These are phyloP conservation scores for Cataglyphis livida DNA, from an alignment of 2,888 invertebrate genomes.

Conservation along the genomic window DNA sequence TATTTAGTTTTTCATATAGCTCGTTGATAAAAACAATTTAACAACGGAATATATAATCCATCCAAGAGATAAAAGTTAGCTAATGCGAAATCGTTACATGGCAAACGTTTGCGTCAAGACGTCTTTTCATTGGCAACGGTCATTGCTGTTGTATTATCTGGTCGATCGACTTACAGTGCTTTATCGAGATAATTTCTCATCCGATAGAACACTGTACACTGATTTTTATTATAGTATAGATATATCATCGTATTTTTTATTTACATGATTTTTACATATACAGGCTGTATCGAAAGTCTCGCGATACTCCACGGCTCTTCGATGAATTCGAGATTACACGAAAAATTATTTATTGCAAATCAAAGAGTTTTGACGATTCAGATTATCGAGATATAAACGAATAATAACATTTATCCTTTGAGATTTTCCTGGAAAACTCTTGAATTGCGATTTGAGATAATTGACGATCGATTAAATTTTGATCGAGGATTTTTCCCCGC, in stretches of 20 bases:
- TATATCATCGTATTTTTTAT: slow-evolving; percentile 14
- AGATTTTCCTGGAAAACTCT: background rate
- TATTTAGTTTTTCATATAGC: background rate
- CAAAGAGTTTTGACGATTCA: background rate
- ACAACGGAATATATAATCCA: background rate
- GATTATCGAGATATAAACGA: background rate
- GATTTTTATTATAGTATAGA: slow-evolving; percentile 13
- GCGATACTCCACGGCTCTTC: background rate
- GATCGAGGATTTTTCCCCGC: background rate
- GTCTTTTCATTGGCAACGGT: slow-evolving; percentile 31
- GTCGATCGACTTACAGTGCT: slow-evolving; percentile 20
- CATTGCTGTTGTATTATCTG: slow-evolving; percentile 17
- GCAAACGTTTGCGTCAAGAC: slow-evolving; percentile 38
- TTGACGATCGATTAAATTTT: background rate
- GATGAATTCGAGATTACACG: background rate
- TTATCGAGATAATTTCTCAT: slow-evolving; percentile 22
- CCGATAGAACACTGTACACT: background rate
- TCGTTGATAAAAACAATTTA: slow-evolving; percentile 2
- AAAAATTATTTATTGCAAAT: background rate
- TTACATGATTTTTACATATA: slow-evolving; percentile 14
- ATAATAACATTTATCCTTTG: background rate
- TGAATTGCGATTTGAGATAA: background rate
- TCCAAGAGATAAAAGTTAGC: slow-evolving; percentile 27
- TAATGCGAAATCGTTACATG: slow-evolving; percentile 13
- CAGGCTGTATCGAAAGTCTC: slow-evolving; percentile 10